Percentiles rank a stretch among this genome's conserved stretches.
Evolutionary conservation across 2,888 invertebrate species (phyloP).

Genomic region (Congeria kusceri): DNA sequence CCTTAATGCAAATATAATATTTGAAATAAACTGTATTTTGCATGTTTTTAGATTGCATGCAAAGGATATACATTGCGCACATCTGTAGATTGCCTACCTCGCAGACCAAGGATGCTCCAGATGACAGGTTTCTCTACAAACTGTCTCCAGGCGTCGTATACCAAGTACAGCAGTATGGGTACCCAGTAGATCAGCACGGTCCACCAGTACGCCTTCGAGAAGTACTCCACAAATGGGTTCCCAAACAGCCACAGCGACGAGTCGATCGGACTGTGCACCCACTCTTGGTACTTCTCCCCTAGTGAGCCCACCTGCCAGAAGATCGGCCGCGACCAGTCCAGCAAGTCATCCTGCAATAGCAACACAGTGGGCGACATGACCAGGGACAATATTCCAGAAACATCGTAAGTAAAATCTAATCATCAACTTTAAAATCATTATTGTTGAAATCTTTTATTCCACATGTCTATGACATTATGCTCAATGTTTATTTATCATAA

Average conservation of each 20-base stretch:
- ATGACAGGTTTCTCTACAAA: slow-evolving; percentile 56
- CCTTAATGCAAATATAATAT: too few species aligned
- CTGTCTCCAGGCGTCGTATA: slow-evolving; percentile 62
- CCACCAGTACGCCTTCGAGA: slow-evolving; percentile 81
- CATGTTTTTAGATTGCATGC: too few species aligned
- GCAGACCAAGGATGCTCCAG: slow-evolving; percentile 55
- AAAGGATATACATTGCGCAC: too few species aligned
- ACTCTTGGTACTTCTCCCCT: slow-evolving; percentile 85
- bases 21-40: too few species aligned
- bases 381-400: too few species aligned
- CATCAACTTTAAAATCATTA: too few species aligned
- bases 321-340: slow-evolving; percentile 84
- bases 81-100: slow-evolving; percentile 50
- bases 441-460: too few species aligned
- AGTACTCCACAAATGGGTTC: slow-evolving; percentile 78
- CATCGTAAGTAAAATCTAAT: too few species aligned
- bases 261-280: slow-evolving; percentile 86
- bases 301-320: slow-evolving; percentile 84
- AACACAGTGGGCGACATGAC: too few species aligned
- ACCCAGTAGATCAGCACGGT: slow-evolving; percentile 81
- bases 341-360: slow-evolving; percentile 79
- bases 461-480: too few species aligned
- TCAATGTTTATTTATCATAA: too few species aligned
- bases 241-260: slow-evolving; percentile 84
- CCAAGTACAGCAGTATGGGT: slow-evolving; percentile 68